Evolutionary conservation across 2,797 vertebrate species (phyloP).

Genomic region (Falco biarmicus): DNA sequence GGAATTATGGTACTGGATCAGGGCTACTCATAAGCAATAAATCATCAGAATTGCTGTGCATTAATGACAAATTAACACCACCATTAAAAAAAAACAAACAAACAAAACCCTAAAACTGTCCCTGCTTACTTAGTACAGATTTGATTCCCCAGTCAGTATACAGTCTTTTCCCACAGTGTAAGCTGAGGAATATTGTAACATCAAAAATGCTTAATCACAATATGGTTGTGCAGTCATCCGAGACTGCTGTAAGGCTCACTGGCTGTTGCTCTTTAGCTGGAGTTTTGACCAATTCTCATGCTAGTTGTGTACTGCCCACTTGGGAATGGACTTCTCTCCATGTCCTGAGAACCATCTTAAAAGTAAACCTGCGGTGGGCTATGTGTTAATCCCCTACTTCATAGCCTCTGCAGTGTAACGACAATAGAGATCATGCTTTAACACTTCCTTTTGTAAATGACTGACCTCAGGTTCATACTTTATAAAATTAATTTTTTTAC

Average conservation of each 20-base stretch:
- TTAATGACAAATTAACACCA: neutral
- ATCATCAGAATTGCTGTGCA: neutral
- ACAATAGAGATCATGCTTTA: neutral
- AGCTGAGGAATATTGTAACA: neutral
- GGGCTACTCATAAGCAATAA: neutral
- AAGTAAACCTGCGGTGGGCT: neutral
- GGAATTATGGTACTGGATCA: neutral
- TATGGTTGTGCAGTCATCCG: neutral
- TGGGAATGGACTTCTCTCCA: neutral
- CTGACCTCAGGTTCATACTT: neutral
- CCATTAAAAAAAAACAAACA: neutral
- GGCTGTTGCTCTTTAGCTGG: neutral
- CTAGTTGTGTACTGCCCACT: neutral
- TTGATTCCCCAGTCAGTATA: neutral
- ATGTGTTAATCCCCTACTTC: neutral
- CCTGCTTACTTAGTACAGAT: neutral
- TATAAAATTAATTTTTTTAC: neutral
- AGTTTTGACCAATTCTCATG: neutral
- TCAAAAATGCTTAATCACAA: neutral
- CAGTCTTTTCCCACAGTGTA: neutral
- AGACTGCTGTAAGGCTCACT: neutral
- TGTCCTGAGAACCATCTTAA: neutral
- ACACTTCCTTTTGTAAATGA: neutral
- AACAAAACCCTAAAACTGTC: too few species aligned
- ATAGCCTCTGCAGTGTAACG: neutral